A percentile compares a stretch with the other conserved stretches of the same genome.
phyloP scores from a whole-genome alignment of 2,888 invertebrate genomes.

The Drosophila longiperda region DNA sequence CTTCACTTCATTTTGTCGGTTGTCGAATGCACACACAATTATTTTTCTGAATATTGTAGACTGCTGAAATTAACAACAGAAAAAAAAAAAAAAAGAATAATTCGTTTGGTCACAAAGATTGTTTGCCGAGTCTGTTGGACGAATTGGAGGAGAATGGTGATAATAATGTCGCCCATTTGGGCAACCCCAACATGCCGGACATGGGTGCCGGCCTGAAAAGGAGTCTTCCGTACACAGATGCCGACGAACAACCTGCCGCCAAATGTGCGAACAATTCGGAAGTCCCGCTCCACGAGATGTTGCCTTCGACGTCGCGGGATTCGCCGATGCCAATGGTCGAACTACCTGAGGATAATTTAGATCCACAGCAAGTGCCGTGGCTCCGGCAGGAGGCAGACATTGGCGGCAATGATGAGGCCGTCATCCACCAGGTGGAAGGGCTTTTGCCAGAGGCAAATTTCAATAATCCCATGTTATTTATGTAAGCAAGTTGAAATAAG shows the following conservation, averaged over 20 bases:
- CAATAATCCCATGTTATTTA: slow-evolving; percentile 11
- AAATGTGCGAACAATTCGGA: slow-evolving; percentile 13
- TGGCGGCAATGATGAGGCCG: slow-evolving; percentile 38
- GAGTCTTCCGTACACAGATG: background rate
- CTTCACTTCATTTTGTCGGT: background rate
- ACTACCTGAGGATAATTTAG: too few relatives aligned
- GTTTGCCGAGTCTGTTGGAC: slow-evolving; percentile 32
- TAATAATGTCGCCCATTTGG: slow-evolving; percentile 36
- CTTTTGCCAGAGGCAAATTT: slow-evolving; percentile 21
- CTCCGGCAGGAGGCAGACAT: background rate
- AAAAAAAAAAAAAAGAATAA: slow-evolving; percentile 30
- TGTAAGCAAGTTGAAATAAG: slow-evolving; percentile 7
- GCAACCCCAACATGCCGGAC: slow-evolving; percentile 29
- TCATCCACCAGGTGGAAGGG: slow-evolving; percentile 19
- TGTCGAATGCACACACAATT: slow-evolving; percentile 1
- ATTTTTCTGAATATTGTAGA: background rate
- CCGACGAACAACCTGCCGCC: slow-evolving; percentile 32
- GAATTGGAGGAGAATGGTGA: slow-evolving; percentile 43
- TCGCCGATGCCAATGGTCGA: slow-evolving; percentile 21
- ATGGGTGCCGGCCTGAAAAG: slow-evolving; percentile 47
- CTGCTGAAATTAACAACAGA: background rate
- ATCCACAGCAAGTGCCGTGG: background rate
- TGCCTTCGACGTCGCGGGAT: slow-evolving; percentile 11
- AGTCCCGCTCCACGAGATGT: slow-evolving; percentile 35
- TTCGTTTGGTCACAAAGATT: slow-evolving; percentile 31